Percentiles rank a stretch among this genome's conserved stretches.
These are phyloP conservation scores for Tangara arthus DNA, from an alignment of 2,797 vertebrate genomes.

Conservation along the genomic window DNA sequence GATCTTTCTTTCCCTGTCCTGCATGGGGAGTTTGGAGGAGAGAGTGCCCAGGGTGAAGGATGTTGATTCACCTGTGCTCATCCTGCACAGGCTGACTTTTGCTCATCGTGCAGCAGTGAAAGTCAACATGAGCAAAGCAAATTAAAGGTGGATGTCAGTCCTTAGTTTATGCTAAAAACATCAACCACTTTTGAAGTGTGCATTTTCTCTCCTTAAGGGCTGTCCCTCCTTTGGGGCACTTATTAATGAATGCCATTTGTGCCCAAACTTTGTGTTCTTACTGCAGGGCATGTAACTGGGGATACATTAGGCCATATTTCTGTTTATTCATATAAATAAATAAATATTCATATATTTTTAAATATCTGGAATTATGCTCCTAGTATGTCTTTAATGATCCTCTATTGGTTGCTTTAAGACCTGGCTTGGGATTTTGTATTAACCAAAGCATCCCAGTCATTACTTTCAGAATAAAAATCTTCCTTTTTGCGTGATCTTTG, in stretches of 20 bases:
- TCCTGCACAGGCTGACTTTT: background rate
- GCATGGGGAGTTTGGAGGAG: background rate
- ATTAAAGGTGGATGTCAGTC: background rate
- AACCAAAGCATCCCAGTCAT: background rate
- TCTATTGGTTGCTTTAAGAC: background rate
- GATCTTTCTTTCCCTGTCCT: background rate
- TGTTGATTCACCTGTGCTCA: background rate
- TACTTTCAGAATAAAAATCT: background rate
- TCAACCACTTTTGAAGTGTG: rapidly evolving
- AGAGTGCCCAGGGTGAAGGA: rapidly evolving
- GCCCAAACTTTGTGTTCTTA: background rate
- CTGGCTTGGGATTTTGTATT: background rate
- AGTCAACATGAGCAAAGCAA: rapidly evolving
- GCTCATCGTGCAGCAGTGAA: rapidly evolving
- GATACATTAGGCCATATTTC: background rate
- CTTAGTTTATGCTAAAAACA: background rate
- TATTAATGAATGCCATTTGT: background rate
- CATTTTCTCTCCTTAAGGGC: background rate
- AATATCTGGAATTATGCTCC: background rate
- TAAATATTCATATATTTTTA: background rate
- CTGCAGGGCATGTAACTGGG: background rate
- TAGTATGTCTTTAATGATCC: background rate
- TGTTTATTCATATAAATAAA: background rate
- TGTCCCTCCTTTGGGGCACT: background rate
- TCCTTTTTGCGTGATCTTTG: background rate